A percentile compares a stretch with the other conserved stretches of the same genome.
phyloP scores from a whole-genome alignment of 2,797 vertebrate species.

The Tapirus indicus region DNA sequence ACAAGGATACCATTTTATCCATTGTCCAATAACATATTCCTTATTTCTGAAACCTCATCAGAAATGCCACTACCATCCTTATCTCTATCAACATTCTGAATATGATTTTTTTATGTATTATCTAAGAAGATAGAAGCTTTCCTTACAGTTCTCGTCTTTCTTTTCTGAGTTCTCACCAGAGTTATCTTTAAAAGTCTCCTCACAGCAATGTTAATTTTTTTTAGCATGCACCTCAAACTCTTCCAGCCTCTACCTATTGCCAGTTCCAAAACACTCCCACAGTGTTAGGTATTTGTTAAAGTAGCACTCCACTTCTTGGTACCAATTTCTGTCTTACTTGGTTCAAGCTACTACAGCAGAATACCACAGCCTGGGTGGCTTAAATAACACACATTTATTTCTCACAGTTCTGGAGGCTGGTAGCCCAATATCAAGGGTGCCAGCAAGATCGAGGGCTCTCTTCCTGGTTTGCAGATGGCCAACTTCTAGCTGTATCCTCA shows the following conservation, averaged over 20 bases:
- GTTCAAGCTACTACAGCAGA: background rate
- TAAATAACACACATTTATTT: background rate
- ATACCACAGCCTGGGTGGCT: background rate
- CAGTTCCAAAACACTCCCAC: background rate
- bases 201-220: background rate
- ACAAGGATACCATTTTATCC: background rate
- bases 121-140: background rate
- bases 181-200: background rate
- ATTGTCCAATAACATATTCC: background rate
- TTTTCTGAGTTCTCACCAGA: background rate
- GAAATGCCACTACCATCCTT: background rate
- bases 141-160: background rate
- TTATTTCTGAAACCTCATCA: background rate
- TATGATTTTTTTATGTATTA: background rate
- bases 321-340: background rate
- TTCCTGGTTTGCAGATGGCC: background rate
- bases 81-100: background rate
- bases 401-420: background rate
- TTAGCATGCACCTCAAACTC: background rate
- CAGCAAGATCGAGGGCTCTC: background rate
- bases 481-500: background rate
- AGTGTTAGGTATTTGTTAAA: background rate
- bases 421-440: background rate
- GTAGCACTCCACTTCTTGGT: background rate
- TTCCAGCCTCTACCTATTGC: background rate